phyloP scores from a whole-genome alignment of 2,888 invertebrate genomes.

The Epiblema foenella region DNA sequence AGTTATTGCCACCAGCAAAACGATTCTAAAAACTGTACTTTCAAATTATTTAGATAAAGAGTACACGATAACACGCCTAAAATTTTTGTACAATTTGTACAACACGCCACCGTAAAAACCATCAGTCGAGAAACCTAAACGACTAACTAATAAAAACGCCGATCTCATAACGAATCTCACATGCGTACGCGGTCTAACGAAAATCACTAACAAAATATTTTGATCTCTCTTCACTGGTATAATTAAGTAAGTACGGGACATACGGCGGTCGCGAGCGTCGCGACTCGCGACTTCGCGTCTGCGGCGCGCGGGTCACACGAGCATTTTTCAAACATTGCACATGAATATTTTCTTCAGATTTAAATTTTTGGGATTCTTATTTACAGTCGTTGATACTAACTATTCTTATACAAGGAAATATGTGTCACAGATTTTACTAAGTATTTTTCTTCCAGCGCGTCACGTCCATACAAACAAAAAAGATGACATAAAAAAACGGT shows the following conservation, averaged over 20 bases:
- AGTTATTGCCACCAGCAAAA: slow-evolving; percentile 77
- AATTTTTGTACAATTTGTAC: slow-evolving; percentile 80
- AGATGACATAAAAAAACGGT: too few species aligned
- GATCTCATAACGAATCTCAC: slow-evolving; percentile 63
- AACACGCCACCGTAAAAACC: slow-evolving; percentile 67
- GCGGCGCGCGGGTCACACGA: slow-evolving; percentile 21
- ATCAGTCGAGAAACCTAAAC: slow-evolving; percentile 68
- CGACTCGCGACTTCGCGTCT: slow-evolving; percentile 18
- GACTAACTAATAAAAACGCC: slow-evolving; percentile 24
- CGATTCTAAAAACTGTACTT: slow-evolving; percentile 76
- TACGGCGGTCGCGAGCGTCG: slow-evolving; percentile 40
- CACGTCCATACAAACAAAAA: too few species aligned
- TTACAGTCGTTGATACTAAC: too few species aligned
- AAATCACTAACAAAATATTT: slow-evolving; percentile 67
- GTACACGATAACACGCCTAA: slow-evolving; percentile 76
- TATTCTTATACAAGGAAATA: too few species aligned
- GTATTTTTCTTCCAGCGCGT: too few species aligned
- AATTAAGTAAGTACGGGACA: slow-evolving; percentile 56
- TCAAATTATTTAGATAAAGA: slow-evolving; percentile 71
- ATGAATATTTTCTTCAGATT: too few species aligned
- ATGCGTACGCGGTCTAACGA: slow-evolving; percentile 55
- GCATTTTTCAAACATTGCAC: too few species aligned
- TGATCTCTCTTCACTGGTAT: slow-evolving; percentile 56
- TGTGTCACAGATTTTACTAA: too few species aligned
- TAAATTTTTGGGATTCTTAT: too few species aligned